A percentile compares a stretch with the other conserved stretches of the same genome.
Conservation (phyloP, 1,140 invertebrate species). For the Brachionus calyciflorus region DNA sequence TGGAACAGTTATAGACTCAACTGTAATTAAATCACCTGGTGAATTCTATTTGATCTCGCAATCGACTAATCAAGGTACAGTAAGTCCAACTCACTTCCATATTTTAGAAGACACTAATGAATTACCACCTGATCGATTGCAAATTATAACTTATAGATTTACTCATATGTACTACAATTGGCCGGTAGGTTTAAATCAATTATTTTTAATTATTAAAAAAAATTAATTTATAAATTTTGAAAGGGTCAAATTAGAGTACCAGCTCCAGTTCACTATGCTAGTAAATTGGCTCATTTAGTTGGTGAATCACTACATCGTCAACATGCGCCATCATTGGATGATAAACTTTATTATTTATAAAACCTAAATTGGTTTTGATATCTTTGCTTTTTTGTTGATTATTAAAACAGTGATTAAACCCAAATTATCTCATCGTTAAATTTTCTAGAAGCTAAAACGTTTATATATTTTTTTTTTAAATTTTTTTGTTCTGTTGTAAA, state of each 20-base stretch:
- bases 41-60: constrained; percentile 81
- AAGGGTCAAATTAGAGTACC: constrained; percentile 78
- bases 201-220: background rate
- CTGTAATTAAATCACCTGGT: constrained; percentile 72
- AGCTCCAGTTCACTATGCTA: constrained; percentile 71
- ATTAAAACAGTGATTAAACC: too few relatives aligned
- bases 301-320: constrained; percentile 69
- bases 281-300: constrained; percentile 77
- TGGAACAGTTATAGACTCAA: constrained; percentile 78
- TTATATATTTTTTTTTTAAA: too few relatives aligned
- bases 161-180: constrained; percentile 84
- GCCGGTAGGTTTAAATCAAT: constrained; percentile 64
- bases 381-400: background rate
- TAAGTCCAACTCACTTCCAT: constrained; percentile 77
- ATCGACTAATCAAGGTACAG: constrained; percentile 73
- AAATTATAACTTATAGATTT: constrained; percentile 75
- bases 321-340: constrained; percentile 59
- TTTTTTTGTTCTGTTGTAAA: too few relatives aligned
- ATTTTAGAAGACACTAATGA: constrained; percentile 69
- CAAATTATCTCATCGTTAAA: too few relatives aligned
- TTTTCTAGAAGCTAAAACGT: too few relatives aligned
- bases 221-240: background rate
- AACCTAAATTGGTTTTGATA: constrained; percentile 11
- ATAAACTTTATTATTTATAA: constrained; percentile 62
- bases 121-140: constrained; percentile 69